Conservation (phyloP, 2,113 vertebrate genomes). For the Butorides virescens region DNA sequence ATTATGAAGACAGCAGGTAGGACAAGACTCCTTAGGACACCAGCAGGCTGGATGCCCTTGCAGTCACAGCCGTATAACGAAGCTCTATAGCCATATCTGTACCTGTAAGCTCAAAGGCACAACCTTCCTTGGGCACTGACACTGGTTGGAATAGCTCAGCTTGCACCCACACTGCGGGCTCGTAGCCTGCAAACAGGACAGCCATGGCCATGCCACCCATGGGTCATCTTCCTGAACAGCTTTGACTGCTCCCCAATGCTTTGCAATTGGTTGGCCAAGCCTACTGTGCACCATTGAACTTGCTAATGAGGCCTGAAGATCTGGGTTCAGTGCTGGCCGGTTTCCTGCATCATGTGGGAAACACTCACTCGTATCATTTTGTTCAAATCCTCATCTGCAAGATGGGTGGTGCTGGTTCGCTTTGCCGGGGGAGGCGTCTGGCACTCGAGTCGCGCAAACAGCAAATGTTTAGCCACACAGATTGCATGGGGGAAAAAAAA, state of each 20-base stretch:
- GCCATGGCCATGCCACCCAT: too few relatives aligned
- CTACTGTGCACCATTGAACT: neutral
- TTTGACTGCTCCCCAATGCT: neutral
- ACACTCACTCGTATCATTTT: neutral
- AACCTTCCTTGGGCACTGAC: neutral
- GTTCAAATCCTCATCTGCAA: neutral
- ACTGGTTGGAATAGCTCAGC: accelerated
- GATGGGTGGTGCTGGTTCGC: neutral
- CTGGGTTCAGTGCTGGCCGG: neutral
- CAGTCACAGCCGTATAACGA: accelerated
- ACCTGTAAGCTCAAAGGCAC: neutral
- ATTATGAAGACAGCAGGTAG: neutral
- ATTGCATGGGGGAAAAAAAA: neutral
- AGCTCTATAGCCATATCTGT: neutral
- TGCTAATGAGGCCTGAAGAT: neutral
- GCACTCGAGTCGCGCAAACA: constrained; percentile 50
- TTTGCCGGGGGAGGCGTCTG: constrained; percentile 29
- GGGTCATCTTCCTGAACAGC: neutral
- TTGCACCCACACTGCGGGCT: accelerated
- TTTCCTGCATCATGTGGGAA: neutral
- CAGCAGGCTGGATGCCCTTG: neutral
- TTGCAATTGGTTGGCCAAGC: neutral
- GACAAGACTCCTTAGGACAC: neutral
- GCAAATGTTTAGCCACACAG: constrained; percentile 60
- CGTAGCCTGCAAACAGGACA: accelerated